phyloP scores from a whole-genome alignment of 2,888 invertebrate genomes.

The Tetrapedia diversipes region DNA sequence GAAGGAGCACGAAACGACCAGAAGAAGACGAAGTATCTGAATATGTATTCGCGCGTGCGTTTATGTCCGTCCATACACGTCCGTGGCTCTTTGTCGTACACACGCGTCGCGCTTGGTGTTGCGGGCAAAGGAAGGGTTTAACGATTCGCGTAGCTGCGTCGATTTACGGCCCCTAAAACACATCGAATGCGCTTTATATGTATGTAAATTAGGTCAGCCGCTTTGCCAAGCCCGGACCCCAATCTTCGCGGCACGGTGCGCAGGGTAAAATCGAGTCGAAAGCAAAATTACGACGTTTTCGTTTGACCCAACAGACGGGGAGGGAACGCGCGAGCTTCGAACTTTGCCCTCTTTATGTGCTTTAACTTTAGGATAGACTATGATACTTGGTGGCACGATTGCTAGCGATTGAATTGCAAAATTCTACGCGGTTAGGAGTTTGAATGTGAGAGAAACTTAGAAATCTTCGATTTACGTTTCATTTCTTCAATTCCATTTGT shows the following conservation, averaged over 20 bases:
- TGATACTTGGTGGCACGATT: not conserved
- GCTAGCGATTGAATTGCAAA: too few relatives aligned
- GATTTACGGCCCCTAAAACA: slow-evolving; percentile 83
- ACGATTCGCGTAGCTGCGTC: slow-evolving; percentile 82
- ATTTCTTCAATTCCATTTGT: too few relatives aligned
- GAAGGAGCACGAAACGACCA: slow-evolving; percentile 40
- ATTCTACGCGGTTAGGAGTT: too few relatives aligned
- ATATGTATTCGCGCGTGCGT: slow-evolving; percentile 61
- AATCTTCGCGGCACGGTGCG: slow-evolving; percentile 53
- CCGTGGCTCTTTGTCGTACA: slow-evolving; percentile 69
- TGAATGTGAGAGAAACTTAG: too few relatives aligned
- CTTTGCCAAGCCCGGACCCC: slow-evolving; percentile 60
- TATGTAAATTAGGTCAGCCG: slow-evolving; percentile 83
- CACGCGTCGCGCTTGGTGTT: slow-evolving; percentile 78
- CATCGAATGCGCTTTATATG: slow-evolving; percentile 83
- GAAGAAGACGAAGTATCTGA: slow-evolving; percentile 59
- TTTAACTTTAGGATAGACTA: not conserved
- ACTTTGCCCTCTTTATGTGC: not conserved
- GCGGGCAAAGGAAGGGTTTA: slow-evolving; percentile 82
- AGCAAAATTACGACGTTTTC: slow-evolving; percentile 77
- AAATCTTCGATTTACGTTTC: too few relatives aligned
- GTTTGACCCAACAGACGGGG: slow-evolving; percentile 40
- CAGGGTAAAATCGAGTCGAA: slow-evolving; percentile 73
- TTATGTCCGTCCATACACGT: slow-evolving; percentile 56
- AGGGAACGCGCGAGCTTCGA: slow-evolving; percentile 57